These are phyloP conservation scores for Meliscaeva auricollis DNA, from an alignment of 2,888 invertebrate genomes.

Conservation along the genomic window DNA sequence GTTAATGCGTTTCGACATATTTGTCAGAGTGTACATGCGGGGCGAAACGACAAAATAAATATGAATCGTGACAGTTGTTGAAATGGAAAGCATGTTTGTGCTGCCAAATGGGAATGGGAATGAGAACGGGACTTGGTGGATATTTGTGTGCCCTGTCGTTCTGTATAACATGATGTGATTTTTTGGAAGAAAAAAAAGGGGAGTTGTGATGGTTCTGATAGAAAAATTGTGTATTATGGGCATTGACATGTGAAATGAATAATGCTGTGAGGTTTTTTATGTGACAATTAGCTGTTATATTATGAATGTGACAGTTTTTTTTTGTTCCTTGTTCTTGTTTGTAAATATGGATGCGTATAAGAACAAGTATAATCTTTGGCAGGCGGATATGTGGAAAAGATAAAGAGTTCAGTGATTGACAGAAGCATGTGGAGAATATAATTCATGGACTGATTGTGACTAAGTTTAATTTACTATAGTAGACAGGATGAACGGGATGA, in stretches of 20 bases:
- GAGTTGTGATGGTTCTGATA: neutral
- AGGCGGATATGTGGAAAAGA: constrained; percentile 6
- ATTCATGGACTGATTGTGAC: too few relatives aligned
- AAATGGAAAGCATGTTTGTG: constrained; percentile 68
- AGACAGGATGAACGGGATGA: too few relatives aligned
- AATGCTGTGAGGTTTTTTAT: constrained; percentile 63
- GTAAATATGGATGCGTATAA: neutral
- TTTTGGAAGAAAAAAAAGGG: constrained; percentile 5
- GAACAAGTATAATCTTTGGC: neutral
- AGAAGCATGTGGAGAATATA: neutral
- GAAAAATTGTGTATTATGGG: constrained; percentile 39
- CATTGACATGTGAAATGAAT: constrained; percentile 70
- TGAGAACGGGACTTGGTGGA: constrained; percentile 10
- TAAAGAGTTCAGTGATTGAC: constrained; percentile 27
- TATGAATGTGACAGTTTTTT: constrained; percentile 46
- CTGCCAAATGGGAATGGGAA: neutral
- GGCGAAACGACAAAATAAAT: constrained; percentile 57
- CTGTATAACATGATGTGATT: constrained; percentile 2
- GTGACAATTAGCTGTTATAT: constrained; percentile 65
- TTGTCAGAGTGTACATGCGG: constrained; percentile 74
- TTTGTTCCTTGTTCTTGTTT: constrained; percentile 25
- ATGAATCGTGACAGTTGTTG: constrained; percentile 75
- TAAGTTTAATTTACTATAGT: too few relatives aligned
- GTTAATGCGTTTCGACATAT: constrained; percentile 84
- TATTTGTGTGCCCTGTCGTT: neutral